A percentile compares a stretch with the other conserved stretches of the same genome.
phyloP scores from a whole-genome alignment of 2,797 vertebrate genomes.

The Xerus rutilus region DNA sequence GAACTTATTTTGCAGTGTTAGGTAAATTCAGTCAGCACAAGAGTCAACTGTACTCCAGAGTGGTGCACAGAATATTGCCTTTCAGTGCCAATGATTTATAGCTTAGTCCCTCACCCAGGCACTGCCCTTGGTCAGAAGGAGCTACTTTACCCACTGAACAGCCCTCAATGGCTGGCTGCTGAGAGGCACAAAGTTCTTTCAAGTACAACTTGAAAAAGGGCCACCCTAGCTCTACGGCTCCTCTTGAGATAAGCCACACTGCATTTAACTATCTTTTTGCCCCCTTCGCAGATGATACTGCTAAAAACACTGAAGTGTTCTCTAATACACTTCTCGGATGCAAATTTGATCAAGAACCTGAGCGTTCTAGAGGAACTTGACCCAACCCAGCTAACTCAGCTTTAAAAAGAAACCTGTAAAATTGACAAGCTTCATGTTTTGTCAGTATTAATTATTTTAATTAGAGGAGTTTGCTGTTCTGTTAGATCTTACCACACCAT shows the following conservation, averaged over 20 bases:
- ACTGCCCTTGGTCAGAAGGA: background rate
- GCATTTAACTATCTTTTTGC: background rate
- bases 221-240: background rate
- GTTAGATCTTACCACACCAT: background rate
- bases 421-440: background rate
- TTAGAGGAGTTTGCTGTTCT: background rate
- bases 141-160: background rate
- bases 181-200: background rate
- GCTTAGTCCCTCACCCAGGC: background rate
- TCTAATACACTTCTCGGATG: background rate
- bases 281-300: background rate
- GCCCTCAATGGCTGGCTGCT: background rate
- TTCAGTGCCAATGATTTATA: background rate
- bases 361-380: background rate
- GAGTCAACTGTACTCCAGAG: too few relatives aligned
- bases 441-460: background rate
- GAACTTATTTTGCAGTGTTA: background rate
- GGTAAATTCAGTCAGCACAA: background rate
- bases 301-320: background rate
- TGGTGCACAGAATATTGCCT: background rate
- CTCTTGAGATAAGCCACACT: background rate
- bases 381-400: background rate
- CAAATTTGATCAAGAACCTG: background rate
- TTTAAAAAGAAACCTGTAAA: background rate
- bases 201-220: background rate